Evolutionary conservation across 2,888 invertebrate species (phyloP), one percentile per base, ranked within the genome.

Genomic region (Lydus trimaculatus): DNA sequence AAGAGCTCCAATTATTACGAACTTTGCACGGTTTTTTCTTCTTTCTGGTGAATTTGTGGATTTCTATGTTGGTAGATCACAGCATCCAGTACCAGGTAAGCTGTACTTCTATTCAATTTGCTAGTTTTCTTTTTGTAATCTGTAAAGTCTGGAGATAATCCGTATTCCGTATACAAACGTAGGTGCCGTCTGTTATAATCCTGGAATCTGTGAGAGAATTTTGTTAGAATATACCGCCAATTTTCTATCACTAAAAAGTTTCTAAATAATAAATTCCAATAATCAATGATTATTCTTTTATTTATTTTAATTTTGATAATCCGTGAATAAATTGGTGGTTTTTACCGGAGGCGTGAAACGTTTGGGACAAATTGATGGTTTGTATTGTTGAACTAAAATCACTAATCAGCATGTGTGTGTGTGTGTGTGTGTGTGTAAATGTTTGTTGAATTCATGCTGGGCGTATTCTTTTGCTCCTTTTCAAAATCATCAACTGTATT

Each of bases 321-420:
- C 48, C 23, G 48, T 52, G 9, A 25, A 52, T 52, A 52, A 52
- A 52, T 52, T 52, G 52, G 9, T 13, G 52, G 52, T 52, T 52
- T 52, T 23, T 48, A 11, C 17, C 11, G 15, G 56, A 56, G 56
- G 56, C 56, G 56, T 56, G 7, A 52, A 56, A 15, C 15, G 6
- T 56, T 56, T 56, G 56, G n/a, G 56, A 28, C 56, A 56, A 56
- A 56, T 56, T 56, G 56, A 56, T 56, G 56, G 56, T 56, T 56
- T 56, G 56, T 28, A 56, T 56, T 56, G 56, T 56, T 56, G 28
- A 28, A 56, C 25, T 33, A 15, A 56, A 56, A 28, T 56, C 56
- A 28, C 28, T 56, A 56, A 56, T 56, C 56, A 56, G 25, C 15
- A 56, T 56, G 56, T 56, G 25, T 56, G 28, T 56, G 56, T 13